Evolutionary conservation across 2,113 vertebrate genomes (phyloP).

Genomic region (Catharus fuscescens): DNA sequence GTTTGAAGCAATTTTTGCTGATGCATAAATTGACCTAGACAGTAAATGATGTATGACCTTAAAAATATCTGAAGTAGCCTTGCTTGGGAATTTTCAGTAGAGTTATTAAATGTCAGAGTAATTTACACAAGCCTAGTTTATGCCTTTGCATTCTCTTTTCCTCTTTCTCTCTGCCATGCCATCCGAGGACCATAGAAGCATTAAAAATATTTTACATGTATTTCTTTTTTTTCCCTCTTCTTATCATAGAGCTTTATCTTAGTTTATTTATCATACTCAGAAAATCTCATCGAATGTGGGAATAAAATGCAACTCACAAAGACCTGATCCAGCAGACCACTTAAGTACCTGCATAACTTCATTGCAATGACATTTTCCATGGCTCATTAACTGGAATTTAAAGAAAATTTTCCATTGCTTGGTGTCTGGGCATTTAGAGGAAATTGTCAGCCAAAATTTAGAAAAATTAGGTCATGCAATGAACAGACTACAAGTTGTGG

Average conservation of each 20-base stretch:
- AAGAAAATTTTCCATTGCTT: constrained; percentile 42
- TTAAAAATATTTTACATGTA: constrained; percentile 11
- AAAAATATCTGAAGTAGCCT: constrained; percentile 55
- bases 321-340: constrained; percentile 16
- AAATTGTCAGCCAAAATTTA: constrained; percentile 48
- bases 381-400: constrained; percentile 56
- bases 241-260: neutral
- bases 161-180: neutral
- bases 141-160: constrained; percentile 28
- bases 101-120: constrained; percentile 69
- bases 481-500: neutral
- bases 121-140: constrained; percentile 54
- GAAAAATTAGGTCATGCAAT: constrained; percentile 9
- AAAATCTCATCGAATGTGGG: neutral
- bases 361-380: constrained; percentile 37
- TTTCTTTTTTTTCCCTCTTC: neutral
- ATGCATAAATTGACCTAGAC: constrained; percentile 63
- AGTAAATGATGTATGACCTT: constrained; percentile 59
- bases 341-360: constrained; percentile 54
- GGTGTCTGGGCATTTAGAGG: constrained; percentile 25
- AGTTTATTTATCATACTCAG: constrained; percentile 28
- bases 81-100: constrained; percentile 61
- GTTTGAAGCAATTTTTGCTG: constrained; percentile 50
- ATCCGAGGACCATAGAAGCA: neutral
- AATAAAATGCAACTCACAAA: neutral